phyloP scores from a whole-genome alignment of 1,140 invertebrate genomes.

The Protaetia brevitarsis region DNA sequence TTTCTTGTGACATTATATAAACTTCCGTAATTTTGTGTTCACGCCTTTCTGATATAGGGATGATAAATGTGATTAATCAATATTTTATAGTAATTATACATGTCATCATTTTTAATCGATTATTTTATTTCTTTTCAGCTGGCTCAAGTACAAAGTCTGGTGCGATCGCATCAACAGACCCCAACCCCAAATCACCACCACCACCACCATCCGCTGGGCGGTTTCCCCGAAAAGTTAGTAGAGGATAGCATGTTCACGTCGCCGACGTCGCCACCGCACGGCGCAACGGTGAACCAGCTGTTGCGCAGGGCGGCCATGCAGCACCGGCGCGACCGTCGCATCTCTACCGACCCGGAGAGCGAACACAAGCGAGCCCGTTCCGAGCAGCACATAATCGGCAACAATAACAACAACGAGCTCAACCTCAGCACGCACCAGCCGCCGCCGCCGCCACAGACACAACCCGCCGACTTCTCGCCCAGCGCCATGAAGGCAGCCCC shows the following conservation, averaged over 20 bases:
- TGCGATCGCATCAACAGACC: slow-evolving; percentile 49
- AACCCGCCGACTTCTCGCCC: slow-evolving; percentile 70
- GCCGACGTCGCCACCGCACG: slow-evolving; percentile 55
- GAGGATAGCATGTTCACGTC: slow-evolving; percentile 60
- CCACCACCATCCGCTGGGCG: slow-evolving; percentile 47
- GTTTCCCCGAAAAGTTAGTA: slow-evolving; percentile 54
- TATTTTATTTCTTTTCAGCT: slow-evolving; percentile 46
- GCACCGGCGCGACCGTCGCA: slow-evolving; percentile 58
- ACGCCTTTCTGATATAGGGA: no score
- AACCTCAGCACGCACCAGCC: slow-evolving; percentile 43
- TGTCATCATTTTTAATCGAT: neutral
- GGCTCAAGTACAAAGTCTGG: slow-evolving; percentile 60
- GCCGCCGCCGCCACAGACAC: slow-evolving; percentile 55
- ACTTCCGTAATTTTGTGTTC: no score
- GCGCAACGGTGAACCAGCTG: slow-evolving; percentile 60
- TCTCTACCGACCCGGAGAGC: slow-evolving; percentile 58
- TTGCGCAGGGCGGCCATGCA: slow-evolving; percentile 64
- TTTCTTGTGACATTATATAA: no score
- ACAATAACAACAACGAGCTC: slow-evolving; percentile 57
- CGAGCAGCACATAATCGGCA: slow-evolving; percentile 56
- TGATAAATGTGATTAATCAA: no score
- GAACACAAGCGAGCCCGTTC: slow-evolving; percentile 54
- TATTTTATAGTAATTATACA: no score
- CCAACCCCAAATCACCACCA: slow-evolving; percentile 49
- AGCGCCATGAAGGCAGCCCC: slow-evolving; percentile 48